Evolutionary conservation across 2,888 invertebrate species (phyloP), one percentile per base, ranked within the genome.

Genomic region (Augochlorella aurata): DNA sequence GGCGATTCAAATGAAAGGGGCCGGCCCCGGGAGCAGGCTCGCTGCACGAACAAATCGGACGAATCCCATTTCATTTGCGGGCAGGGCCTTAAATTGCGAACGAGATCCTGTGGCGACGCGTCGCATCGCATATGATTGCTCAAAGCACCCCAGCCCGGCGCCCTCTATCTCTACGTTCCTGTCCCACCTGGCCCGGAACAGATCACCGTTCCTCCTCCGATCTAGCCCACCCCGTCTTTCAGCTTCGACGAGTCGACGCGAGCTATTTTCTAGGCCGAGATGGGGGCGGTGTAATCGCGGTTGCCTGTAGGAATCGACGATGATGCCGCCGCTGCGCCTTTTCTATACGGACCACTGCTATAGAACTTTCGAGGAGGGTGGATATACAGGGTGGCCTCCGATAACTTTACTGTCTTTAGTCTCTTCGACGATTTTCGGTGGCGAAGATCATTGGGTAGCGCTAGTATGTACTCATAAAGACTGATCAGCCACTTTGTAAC

Each of bases 41-140:
- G 38, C 67, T 38, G 21, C 45, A 45, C 67, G 77, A 79, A 85
- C 77, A 78, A 80, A 82, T 82, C 84, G 81, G 68, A 77, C 54
- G 81, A 72, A 86, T 84, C 84, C 84, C 70, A 85, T 84, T 85
- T 86, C 83, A 77, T 79, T 71, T 50, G 69, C 63, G 81, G 73
- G 77, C 65, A 63, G 68, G 54, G 72, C 71, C 81, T 85, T 81
- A 83, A 88, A 88, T 90, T 88, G 85, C 87, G 77, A 78, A 80
- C 70, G 84, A 70, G 85, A 88, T 80, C 85, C 74, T 69, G 66
- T 50, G 65, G 50, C 63, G 49, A 54, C 38, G 38, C 38, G 38
- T 38, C 21, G 82, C 58, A 16, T 89, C 88, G 89, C 89, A 85
- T 89, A 88, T 89, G 89, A 89, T 89, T 89, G 89, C 88, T 89